Base-by-base conservation (phyloP, 1,140 invertebrate species). In the Drosophila funebris region DNA sequence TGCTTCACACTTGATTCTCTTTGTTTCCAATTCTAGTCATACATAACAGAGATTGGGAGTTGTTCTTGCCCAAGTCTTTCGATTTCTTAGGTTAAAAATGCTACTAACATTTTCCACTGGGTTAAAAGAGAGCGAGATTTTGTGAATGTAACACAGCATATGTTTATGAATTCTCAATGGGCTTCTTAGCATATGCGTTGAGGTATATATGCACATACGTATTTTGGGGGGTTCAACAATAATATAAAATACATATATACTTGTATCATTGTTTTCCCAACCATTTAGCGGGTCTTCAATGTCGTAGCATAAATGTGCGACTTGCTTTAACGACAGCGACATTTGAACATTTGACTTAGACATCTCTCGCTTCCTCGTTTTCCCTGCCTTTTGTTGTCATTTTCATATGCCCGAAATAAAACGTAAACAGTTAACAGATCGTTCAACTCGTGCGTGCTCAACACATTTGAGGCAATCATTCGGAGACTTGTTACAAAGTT, bases 221-320 rank as follows among this genome's bases (percentile, higher is more conserved):
- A 54, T 58, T 56, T 50, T 63, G 37, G 48, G 46, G 62, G 76
- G 72, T 62, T 82, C 63, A 75, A 44, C 27, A 43, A 71, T 20
- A 54, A 82, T 58, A 58, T 53, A n/a, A n/a, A n/a, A n/a, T n/a
- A n/a, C 18, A 62, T 43, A 31, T 61, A 29, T 33, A 52, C 61
- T 48, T 63, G 58, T 43, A 44, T 52, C 18, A 8, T 41, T 85
- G 74, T 88, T 87, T 87, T 75, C 48, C 39, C 37, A 75, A 78
- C 24, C 78, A 88, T 75, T 85, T 85, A 85, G 82, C 82, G 48
- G 66, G 58, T 78, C 53, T 69, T 56, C 48, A 50, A 43, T 54
- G 56, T 67, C 54, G 61, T 64, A 54, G 73, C 48, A 72, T 72
- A 61, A 75, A 44, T 56, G 69, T 72, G 56, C 36, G 70, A 68